These are phyloP conservation scores for Pseudomyrmex cubaensis DNA, from an alignment of 1,140 invertebrate genomes.

Conservation along the genomic window DNA sequence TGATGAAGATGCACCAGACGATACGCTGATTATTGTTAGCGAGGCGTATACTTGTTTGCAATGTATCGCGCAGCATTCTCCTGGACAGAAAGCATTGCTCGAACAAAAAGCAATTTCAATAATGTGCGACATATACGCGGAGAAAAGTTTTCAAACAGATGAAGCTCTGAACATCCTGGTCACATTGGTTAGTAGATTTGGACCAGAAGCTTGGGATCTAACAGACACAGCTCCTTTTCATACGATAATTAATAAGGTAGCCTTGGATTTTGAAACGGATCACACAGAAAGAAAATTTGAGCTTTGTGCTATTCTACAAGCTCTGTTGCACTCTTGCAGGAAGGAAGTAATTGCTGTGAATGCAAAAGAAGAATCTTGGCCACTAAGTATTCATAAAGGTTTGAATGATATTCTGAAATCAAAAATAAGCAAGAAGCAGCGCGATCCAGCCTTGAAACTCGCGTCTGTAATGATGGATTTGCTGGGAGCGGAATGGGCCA, in stretches of 20 bases:
- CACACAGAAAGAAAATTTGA: conserved; percentile 95
- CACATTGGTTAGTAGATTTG: conserved; percentile 89
- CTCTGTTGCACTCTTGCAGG: conserved; percentile 90
- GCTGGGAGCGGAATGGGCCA: conserved; percentile 93
- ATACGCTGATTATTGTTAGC: conserved; percentile 94
- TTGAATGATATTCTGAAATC: conserved; percentile 93
- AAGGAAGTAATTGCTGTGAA: conserved; percentile 87
- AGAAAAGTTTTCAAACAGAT: conserved; percentile 94
- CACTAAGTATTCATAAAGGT: conserved; percentile 91
- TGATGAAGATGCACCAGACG: conserved; percentile 93
- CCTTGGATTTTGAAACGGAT: conserved; percentile 94
- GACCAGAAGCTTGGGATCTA: conserved; percentile 90
- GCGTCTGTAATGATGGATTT: conserved; percentile 92
- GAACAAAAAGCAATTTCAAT: conserved; percentile 91
- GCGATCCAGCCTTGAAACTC: conserved; percentile 94
- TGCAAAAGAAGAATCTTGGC: conserved; percentile 90
- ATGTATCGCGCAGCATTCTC: conserved; percentile 89
- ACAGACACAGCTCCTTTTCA: conserved; percentile 90
- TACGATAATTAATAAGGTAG: conserved; percentile 93
- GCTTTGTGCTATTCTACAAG: conserved; percentile 90
- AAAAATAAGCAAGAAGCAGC: conserved; percentile 94
- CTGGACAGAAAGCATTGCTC: conserved; percentile 91
- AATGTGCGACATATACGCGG: conserved; percentile 93
- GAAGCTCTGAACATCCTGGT: conserved; percentile 93
- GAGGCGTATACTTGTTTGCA: conserved; percentile 94